Conservation (phyloP, 2,888 invertebrate genomes). For the Boloria selene region DNA sequence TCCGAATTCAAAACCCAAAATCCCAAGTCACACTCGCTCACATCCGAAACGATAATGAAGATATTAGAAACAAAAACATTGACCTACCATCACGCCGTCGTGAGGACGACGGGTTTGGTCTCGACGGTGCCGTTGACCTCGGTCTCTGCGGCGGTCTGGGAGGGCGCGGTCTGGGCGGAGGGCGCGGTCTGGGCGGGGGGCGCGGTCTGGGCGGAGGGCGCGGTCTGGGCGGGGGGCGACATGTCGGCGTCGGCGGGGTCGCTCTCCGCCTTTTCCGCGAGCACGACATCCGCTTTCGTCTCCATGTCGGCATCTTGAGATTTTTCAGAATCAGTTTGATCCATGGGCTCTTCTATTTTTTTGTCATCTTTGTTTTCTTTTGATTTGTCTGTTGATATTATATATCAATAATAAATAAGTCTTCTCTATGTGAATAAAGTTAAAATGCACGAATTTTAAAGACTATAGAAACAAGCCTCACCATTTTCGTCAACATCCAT, state of each 20-base stretch:
- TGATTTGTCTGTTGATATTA: constrained; percentile 39
- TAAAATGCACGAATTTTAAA: no score
- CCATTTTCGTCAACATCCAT: constrained; percentile 76
- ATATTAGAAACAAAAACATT: constrained; percentile 20
- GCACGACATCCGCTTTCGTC: constrained; percentile 23
- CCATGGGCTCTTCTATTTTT: constrained; percentile 45
- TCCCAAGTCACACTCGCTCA: background rate
- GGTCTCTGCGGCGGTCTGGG: constrained; percentile 16
- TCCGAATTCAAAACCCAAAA: no score
- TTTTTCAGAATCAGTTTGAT: constrained; percentile 44
- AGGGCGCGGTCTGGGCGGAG: background rate
- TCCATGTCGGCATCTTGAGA: constrained; percentile 40
- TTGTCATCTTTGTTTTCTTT: constrained; percentile 47
- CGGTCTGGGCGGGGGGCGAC: constrained; percentile 9
- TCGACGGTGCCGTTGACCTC: constrained; percentile 55
- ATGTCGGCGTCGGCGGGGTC: background rate
- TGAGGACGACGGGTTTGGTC: constrained; percentile 43
- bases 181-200: background rate
- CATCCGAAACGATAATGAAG: background rate
- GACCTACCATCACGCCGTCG: constrained; percentile 61
- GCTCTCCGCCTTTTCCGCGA: constrained; percentile 51
- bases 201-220: background rate
- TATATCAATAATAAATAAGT: no score
- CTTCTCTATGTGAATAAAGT: no score
- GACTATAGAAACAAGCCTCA: constrained; percentile 33